Conservation (phyloP, 2,888 invertebrate genomes). For the Encarsia formosa region DNA sequence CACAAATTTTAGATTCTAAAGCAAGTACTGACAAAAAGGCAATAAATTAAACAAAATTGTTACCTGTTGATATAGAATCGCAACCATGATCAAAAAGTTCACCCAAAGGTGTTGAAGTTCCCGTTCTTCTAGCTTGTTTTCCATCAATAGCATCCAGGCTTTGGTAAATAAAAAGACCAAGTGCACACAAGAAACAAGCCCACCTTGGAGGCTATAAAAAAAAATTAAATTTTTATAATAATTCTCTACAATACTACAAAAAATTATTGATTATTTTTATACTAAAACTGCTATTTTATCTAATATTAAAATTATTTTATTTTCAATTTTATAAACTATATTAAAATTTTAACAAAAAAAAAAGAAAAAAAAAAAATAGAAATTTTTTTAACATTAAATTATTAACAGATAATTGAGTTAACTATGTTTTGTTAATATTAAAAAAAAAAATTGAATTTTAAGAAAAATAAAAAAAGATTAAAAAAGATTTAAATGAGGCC, state of each 20-base stretch:
- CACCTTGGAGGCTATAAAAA: conserved; percentile 73
- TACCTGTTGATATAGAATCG: conserved; percentile 91
- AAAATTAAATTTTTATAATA: not conserved
- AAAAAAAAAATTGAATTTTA: not conserved
- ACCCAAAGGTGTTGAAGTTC: conserved; percentile 86
- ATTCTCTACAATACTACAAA: not conserved
- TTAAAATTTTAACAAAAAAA: too few species aligned
- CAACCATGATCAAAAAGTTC: conserved; percentile 99
- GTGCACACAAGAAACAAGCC: conserved; percentile 86
- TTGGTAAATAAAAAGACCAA: conserved; percentile 95
- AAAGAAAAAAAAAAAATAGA: not conserved
- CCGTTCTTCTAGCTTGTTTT: conserved; percentile 95
- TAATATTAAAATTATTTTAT: too few species aligned
- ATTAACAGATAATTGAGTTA: not conserved
- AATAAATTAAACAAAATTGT: too few species aligned
- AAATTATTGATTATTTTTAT: not conserved
- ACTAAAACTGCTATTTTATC: not conserved
- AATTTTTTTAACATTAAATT: not conserved
- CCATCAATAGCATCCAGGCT: conserved; percentile 98
- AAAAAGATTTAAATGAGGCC: conserved; percentile 1
- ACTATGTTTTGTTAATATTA: not conserved
- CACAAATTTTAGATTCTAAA: too few species aligned
- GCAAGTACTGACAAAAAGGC: too few species aligned
- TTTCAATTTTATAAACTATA: too few species aligned
- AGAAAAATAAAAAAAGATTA: too few species aligned